phyloP scores from a whole-genome alignment of 35 echinoderm and acorn worm species.

The Ophiothrix spiculata region DNA sequence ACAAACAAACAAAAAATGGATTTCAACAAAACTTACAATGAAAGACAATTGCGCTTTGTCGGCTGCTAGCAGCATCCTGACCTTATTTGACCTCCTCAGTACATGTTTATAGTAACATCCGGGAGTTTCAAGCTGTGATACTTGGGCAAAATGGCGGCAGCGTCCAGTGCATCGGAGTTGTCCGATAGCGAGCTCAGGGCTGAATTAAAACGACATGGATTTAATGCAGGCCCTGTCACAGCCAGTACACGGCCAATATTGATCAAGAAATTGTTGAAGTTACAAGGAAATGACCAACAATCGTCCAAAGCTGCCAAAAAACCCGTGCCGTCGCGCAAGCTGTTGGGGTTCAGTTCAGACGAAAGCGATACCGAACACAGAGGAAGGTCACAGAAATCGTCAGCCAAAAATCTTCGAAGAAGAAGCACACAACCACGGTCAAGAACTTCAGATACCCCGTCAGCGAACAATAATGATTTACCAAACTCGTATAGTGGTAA shows the following conservation, averaged over 20 bases:
- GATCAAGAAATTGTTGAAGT: conserved; percentile 19
- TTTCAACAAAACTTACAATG: no score
- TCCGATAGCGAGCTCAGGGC: conserved; percentile 25
- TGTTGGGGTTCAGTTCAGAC: conserved; percentile 31
- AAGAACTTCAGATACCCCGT: background rate
- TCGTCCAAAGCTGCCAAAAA: background rate
- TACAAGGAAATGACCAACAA: background rate
- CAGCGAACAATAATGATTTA: background rate
- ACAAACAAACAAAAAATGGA: no score
- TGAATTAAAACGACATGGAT: conserved; percentile 29
- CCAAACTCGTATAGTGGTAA: background rate
- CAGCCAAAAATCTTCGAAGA: conserved; percentile 27
- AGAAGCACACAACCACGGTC: conserved; percentile 7
- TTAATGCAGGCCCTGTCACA: conserved; percentile 34
- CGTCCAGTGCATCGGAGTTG: background rate
- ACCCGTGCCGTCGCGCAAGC: background rate
- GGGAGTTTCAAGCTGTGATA: conserved; percentile 9
- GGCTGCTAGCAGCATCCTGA: no score
- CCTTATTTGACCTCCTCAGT: background rate
- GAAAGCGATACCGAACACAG: conserved; percentile 27
- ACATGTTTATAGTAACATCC: conserved; percentile 10
- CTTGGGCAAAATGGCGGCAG: conserved; percentile 14
- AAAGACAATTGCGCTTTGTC: background rate
- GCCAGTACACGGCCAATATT: background rate
- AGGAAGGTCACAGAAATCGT: background rate